Conservation (phyloP, 1,140 invertebrate species). For the Hylyphantes graminicola region DNA sequence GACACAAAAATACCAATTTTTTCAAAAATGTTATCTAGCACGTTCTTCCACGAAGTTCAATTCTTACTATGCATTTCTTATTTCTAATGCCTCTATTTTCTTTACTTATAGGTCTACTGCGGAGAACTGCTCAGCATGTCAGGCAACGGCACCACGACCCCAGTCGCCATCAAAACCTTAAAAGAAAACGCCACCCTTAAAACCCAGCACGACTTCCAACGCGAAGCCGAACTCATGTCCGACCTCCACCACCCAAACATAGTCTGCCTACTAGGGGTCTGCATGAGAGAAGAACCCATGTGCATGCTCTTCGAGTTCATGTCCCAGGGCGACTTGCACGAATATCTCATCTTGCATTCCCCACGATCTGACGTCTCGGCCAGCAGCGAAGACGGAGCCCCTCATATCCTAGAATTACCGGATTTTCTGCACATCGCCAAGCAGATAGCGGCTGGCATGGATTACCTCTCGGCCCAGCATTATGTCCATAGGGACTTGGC, state of each 20-base stretch:
- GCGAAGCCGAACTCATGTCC: conserved; percentile 90
- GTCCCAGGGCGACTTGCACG: conserved; percentile 92
- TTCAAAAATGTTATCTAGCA: too few relatives aligned
- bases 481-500: conserved; percentile 97
- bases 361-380: conserved; percentile 77
- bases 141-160: conserved; percentile 64
- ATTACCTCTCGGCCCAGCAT: conserved; percentile 92
- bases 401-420: conserved; percentile 75
- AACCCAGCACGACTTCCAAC: conserved; percentile 90
- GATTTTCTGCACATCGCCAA: conserved; percentile 87
- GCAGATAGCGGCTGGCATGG: conserved; percentile 95
- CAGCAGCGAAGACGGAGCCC: conserved; percentile 64
- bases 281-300: conserved; percentile 88
- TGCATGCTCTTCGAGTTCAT: conserved; percentile 98
- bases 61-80: too few relatives aligned
- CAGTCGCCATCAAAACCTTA: conserved; percentile 93
- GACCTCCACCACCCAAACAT: conserved; percentile 96
- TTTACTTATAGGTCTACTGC: conserved; percentile 76
- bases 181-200: conserved; percentile 94
- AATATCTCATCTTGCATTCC: conserved; percentile 90
- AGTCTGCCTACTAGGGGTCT: conserved; percentile 92
- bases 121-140: conserved; percentile 73
- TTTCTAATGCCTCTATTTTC: neutral
- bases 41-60: too few relatives aligned
- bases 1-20: too few relatives aligned